These are phyloP conservation scores for Montipora capricornis DNA, from an alignment of 64 coral and sea anemone species.

Conservation along the genomic window DNA sequence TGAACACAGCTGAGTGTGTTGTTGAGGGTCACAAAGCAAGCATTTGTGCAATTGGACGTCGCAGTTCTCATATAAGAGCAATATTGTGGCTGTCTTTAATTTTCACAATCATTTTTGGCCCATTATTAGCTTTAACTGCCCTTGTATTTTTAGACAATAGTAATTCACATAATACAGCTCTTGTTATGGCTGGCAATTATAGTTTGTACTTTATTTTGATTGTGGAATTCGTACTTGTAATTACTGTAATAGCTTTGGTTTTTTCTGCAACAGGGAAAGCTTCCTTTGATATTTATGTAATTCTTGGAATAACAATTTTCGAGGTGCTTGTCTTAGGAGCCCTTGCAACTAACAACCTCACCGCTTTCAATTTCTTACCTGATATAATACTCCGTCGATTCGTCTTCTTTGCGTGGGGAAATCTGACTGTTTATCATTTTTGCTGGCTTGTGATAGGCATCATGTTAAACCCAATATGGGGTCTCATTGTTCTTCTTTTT, in stretches of 20 bases:
- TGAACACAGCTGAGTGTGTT: constrained; percentile 4
- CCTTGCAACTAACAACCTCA: not conserved
- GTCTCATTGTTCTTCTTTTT: constrained; percentile 20
- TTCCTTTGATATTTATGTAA: not conserved
- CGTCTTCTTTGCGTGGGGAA: constrained; percentile 3
- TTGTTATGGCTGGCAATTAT: not conserved
- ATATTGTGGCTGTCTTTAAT: not conserved
- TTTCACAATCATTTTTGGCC: not conserved
- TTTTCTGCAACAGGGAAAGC: not conserved
- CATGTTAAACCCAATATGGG: constrained; percentile 26
- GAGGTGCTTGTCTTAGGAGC: not conserved
- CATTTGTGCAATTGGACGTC: not conserved
- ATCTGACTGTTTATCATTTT: constrained; percentile 13
- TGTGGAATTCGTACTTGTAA: not conserved
- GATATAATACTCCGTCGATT: not conserved
- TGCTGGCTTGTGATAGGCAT: constrained; percentile 29
- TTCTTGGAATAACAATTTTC: not conserved
- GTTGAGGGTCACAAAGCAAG: not conserved
- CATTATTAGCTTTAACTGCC: not conserved
- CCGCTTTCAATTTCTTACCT: not conserved
- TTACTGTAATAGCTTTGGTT: not conserved
- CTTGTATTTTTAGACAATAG: not conserved
- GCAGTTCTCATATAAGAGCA: not conserved
- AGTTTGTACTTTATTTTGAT: not conserved
- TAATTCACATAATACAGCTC: not conserved